A percentile compares a stretch with the other conserved stretches of the same genome.
Conservation (phyloP, 2,797 vertebrate species). For the Karalla daura region DNA sequence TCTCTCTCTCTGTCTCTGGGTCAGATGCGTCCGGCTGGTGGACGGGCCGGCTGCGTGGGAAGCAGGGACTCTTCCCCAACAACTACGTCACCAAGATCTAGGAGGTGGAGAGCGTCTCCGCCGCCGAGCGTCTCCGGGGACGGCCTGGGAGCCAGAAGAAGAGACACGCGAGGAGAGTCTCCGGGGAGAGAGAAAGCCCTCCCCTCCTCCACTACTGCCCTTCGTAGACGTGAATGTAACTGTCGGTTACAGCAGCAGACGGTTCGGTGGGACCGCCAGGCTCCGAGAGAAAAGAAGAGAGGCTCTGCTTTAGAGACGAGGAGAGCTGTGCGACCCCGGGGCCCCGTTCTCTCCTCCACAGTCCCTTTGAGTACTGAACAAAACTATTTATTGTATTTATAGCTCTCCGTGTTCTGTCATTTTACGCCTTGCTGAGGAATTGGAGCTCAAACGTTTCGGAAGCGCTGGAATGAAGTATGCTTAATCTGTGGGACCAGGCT, state of each 20-base stretch:
- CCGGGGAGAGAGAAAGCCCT: constrained; percentile 23
- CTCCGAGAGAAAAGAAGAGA: constrained; percentile 50
- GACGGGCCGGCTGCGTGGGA: constrained; percentile 95
- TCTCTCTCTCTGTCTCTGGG: constrained; percentile 1
- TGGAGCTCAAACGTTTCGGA: constrained; percentile 67
- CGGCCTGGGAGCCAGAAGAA: constrained; percentile 28
- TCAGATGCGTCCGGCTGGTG: constrained; percentile 97
- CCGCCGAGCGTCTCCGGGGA: constrained; percentile 45
- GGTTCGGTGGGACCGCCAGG: constrained; percentile 49
- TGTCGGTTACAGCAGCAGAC: constrained; percentile 44
- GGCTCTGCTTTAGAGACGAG: constrained; percentile 56
- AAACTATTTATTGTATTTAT: constrained; percentile 99
- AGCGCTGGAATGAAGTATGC: constrained; percentile 72
- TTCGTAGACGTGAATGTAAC: constrained; percentile 58
- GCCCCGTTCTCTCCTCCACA: constrained; percentile 53
- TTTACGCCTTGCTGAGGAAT: constrained; percentile 73
- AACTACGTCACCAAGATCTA: constrained; percentile 98
- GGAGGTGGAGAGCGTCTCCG: constrained; percentile 56
- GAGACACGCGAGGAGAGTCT: constrained; percentile 46
- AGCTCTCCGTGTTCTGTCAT: constrained; percentile 78
- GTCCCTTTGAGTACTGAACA: constrained; percentile 84
- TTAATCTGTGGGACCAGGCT: constrained; percentile 77
- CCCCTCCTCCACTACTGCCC: constrained; percentile 47
- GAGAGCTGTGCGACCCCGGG: constrained; percentile 71
- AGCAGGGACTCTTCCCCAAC: constrained; percentile 98